These are phyloP conservation scores for Elmis aenea DNA, from an alignment of 2,888 invertebrate genomes.

Conservation along the genomic window DNA sequence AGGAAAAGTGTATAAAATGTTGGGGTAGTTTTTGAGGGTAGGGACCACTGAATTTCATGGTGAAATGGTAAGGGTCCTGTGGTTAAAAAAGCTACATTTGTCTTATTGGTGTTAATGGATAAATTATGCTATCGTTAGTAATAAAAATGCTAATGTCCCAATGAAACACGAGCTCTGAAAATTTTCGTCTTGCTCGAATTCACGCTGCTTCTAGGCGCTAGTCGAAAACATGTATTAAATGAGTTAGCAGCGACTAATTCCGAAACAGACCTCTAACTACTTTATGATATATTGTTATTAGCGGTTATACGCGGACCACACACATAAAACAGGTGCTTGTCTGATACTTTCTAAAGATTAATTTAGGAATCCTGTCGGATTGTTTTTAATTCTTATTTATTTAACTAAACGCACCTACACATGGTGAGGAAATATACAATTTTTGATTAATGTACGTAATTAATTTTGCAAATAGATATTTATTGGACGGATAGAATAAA, in stretches of 20 bases:
- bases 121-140: no score
- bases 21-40: no score
- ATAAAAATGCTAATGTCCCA: background rate
- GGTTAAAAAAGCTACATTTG: no score
- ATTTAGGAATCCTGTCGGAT: conserved; percentile 26
- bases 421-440: no score
- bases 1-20: no score
- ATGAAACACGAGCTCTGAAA: background rate
- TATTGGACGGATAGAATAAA: no score
- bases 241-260: conserved; percentile 9
- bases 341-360: conserved; percentile 15
- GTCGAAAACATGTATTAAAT: conserved; percentile 16
- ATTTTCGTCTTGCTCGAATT: conserved; percentile 1
- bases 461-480: no score
- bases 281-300: conserved; percentile 24
- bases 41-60: no score
- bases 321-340: conserved; percentile 17
- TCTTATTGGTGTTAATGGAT: no score
- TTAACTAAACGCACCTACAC: conserved; percentile 13
- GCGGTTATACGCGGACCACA: conserved; percentile 23
- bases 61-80: no score
- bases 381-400: conserved; percentile 27
- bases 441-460: no score
- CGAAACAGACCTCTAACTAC: conserved; percentile 2
- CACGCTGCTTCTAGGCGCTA: conserved; percentile 12